Evolutionary conservation across 2,888 invertebrate genomes (phyloP), one percentile per base, ranked within the genome.

Genomic region (Phaonia tiefii): DNA sequence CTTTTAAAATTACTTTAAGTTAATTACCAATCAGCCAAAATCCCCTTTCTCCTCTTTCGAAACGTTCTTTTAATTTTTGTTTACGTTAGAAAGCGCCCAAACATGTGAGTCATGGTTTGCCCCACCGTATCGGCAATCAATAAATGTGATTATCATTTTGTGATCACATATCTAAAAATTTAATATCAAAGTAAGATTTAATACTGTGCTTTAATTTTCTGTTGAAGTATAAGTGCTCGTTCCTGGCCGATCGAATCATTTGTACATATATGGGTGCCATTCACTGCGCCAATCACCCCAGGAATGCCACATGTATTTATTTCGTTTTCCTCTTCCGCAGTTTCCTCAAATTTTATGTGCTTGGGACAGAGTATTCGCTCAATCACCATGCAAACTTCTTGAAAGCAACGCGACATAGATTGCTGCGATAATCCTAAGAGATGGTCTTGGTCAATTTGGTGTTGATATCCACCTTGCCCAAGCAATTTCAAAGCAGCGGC

Each of bases 21-120:
- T 60, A 15, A 37, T 60, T 60, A 60, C 31, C 60, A 60, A 60
- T n/a, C 10, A 60, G 17, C 37, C 49, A 58, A 58, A 17, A 37
- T 58, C 37, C 31, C 25, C 1, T 58, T 58, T 58, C 37, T 58
- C 31, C 15, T 22, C 22, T 56, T 15, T 22, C 13, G 26, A 42
- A 70, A 56, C 70, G 15, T 60, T 60, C n/a, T n/a, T n/a, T n/a
- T 39, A 69, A 20, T n/a, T n/a, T n/a, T n/a, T n/a, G n/a, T n/a
- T n/a, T 46, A 31, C 58, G 17, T 17, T 58, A 20, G 58, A 71
- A 71, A 71, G 71, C 31, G 25, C 22, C 60, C 46, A 60, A 39
- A 60, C 26, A 71, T 70, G 70, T 58, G 70, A 56, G 22, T 70
- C 42, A 56, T 71, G 71, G 17, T 46, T 65, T 25, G 65, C 65